Evolutionary conservation across 2,888 invertebrate genomes (phyloP), one percentile per base, ranked within the genome.

Genomic region (Deladenus siricidicola): DNA sequence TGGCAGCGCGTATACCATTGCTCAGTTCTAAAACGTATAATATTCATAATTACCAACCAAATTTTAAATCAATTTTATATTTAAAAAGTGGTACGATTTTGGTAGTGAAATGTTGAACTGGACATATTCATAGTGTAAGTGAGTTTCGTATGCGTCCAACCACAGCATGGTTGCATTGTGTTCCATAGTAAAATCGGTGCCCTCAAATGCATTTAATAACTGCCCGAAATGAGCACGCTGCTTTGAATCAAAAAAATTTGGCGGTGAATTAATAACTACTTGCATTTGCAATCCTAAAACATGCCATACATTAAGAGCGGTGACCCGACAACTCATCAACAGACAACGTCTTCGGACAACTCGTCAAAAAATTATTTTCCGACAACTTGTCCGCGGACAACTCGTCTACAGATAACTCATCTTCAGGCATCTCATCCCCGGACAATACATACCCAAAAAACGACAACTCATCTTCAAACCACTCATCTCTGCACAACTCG

Each of bases 161-260:
- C 74, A 78, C 23, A 78, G 60, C 78, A 78, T 76, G 26, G 78
- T 79, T 4, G 72, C 78, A 54, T 74, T 76, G 29, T 68, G 62
- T 1, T 61, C 57, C 78, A 79, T 78, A 44, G 77, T 77, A 62
- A 73, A 78, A 14, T 64, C 29, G 2, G 76, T 76, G 26, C 60
- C 62, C 60, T 77, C 73, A 51, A 71, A 70, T 14, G 60, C 65
- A 6, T 47, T 48, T 54, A 76, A 58, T 70, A 76, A 62, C 23
- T 65, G 48, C 50, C 70, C 59, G 48, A 77, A 71, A 2, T 39
- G 43, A 30, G 49, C 57, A 23, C 77, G 42, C 17, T 67, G 59
- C 28, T 50, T 58, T 4, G 60, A 59, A 30, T 73, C 64, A 53
- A 70, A 75, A 17, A 77, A 62, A 64, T 77, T 69, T 1, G 77